Conservation (phyloP, 2,797 vertebrate species). For the Chloroceryle amazona region DNA sequence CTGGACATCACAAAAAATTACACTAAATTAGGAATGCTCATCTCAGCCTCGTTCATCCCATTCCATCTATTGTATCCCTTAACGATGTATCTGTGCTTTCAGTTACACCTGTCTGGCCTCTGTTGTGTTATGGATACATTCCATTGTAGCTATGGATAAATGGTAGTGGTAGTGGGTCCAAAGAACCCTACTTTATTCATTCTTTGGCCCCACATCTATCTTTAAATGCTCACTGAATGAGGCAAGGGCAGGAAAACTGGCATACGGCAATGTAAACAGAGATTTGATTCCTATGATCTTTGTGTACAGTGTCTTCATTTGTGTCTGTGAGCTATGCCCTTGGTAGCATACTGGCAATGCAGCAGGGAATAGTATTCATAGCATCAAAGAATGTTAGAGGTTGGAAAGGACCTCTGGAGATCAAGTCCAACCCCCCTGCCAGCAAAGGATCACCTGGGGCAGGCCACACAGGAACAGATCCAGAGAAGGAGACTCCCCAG, state of each 20-base stretch:
- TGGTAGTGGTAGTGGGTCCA: neutral
- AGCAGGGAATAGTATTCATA: neutral
- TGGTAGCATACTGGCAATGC: neutral
- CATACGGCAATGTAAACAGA: constrained; percentile 13
- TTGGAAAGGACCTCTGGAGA: no score
- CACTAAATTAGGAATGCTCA: neutral
- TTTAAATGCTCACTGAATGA: neutral
- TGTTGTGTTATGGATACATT: neutral
- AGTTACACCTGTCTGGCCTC: neutral
- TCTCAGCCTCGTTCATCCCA: neutral
- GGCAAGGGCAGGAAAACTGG: neutral
- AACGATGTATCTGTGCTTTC: neutral
- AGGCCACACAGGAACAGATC: no score
- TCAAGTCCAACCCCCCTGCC: no score
- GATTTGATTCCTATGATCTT: neutral
- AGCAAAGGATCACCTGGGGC: no score
- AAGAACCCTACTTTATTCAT: neutral
- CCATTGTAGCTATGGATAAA: neutral
- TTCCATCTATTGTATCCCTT: neutral
- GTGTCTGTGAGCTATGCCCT: neutral
- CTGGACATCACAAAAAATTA: neutral
- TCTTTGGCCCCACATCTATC: neutral
- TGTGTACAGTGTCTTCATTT: neutral
- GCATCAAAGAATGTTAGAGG: no score
- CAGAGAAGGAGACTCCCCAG: no score